Conservation (phyloP, 1,140 invertebrate species). For the Neuroterus valhalla region DNA sequence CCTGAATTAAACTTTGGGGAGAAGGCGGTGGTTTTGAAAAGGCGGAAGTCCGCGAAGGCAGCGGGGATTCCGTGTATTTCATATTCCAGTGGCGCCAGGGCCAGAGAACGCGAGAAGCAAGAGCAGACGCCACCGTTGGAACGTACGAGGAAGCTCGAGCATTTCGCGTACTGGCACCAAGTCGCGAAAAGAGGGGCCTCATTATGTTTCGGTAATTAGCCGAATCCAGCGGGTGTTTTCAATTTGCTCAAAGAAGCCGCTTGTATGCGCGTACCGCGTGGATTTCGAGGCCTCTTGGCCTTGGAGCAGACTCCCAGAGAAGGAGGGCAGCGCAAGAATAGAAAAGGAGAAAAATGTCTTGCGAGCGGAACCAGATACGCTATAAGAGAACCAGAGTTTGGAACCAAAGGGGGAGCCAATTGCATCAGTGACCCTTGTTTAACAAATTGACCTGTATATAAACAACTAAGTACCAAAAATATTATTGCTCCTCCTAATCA, state of each 20-base stretch:
- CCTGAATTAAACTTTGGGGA: not conserved
- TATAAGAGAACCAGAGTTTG: constrained; percentile 38
- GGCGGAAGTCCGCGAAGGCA: constrained; percentile 56
- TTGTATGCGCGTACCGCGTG: constrained; percentile 34
- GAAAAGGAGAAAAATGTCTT: constrained; percentile 46
- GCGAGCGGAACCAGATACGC: constrained; percentile 37
- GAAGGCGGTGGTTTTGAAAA: constrained; percentile 49
- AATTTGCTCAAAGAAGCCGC: constrained; percentile 69
- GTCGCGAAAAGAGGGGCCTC: constrained; percentile 56
- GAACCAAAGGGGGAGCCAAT: constrained; percentile 40
- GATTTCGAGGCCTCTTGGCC: constrained; percentile 47
- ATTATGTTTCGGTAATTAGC: constrained; percentile 72
- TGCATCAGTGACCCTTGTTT: constrained; percentile 20
- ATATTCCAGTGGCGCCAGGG: constrained; percentile 59
- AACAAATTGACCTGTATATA: constrained; percentile 9
- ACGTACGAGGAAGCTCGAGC: constrained; percentile 55
- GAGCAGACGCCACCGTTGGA: not conserved
- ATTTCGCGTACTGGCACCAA: constrained; percentile 45
- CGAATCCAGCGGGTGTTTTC: constrained; percentile 67
- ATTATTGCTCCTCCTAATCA: not conserved
- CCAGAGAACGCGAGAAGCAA: constrained; percentile 32
- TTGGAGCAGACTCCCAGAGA: constrained; percentile 54
- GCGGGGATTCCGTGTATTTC: constrained; percentile 53
- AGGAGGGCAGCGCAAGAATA: constrained; percentile 42
- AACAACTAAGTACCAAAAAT: not conserved